Base-by-base conservation (phyloP, 1,140 invertebrate genomes). In the Euglossa dilemma region DNA sequence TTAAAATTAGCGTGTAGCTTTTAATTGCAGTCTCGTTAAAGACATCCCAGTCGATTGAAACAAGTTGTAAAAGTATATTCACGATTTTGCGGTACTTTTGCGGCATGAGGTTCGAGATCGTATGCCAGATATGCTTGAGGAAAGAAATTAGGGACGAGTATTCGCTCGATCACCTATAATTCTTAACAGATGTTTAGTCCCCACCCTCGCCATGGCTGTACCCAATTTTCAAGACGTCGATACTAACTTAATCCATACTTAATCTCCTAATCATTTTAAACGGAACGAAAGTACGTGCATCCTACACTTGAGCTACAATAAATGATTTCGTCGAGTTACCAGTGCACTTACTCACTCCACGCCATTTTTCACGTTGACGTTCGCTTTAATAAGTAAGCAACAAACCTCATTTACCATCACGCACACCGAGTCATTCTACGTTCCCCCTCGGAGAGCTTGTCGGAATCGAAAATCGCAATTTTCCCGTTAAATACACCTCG, bases 401-500 rank as follows among this genome's bases (percentile, higher is more conserved):
- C 36, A 28, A 70, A 16, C 45, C 56, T 70, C 25, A 25, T 45
- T 78, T 70, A 61, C 45, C 25, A 43, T 23, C 11, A 28, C 6
- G 2, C 47, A 23, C 3, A 43, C 25, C 23, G 57, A 6, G 6
- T 20, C 12, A 20, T 36, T 12, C 50, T 18, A 50, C 28, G 16
- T 43, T 52, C 45, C 28, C 16, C 5, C 6, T 18, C 7, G 72
- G 18, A 11, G 47, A 66, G n/a, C 74, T 43, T 43, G 61, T 77
- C 74, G 52, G 74, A 66, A 52, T 78, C 63, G 50, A 64, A 80
- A 63, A 45, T 28, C 28, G 75, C 52, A 52, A 74, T 80, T 80
- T 80, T 74, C 70, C 50, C 47, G 59, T 74, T 63, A 73, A 64
- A 74, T 80, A 64, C 70, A 64, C 50, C 61, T 80, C 78, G 28